phyloP scores from a whole-genome alignment of 2,113 vertebrate genomes.

The Neodontobutis hainanensis region DNA sequence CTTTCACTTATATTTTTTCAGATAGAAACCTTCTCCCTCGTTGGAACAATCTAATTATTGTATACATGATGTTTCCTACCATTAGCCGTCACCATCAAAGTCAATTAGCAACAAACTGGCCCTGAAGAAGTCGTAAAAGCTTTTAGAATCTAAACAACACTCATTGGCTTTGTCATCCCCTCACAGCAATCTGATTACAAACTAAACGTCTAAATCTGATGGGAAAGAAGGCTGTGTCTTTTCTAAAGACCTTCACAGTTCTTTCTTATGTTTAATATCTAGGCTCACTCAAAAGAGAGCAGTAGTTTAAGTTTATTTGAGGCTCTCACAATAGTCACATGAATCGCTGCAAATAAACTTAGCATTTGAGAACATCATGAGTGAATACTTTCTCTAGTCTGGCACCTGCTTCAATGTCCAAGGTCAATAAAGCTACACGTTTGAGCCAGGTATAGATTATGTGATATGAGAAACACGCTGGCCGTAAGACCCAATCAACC shows the following conservation, averaged over 20 bases:
- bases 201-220: conserved; percentile 20
- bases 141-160: conserved; percentile 21
- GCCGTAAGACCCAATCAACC: not conserved
- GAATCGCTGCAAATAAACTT: not conserved
- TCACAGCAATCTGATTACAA: conserved; percentile 3
- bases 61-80: conserved; percentile 19
- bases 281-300: not conserved
- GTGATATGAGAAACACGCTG: conserved; percentile 4
- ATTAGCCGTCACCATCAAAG: conserved; percentile 27
- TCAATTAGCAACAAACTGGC: conserved; percentile 9
- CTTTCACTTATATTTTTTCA: not conserved
- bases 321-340: not conserved
- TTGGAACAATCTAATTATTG: conserved; percentile 22
- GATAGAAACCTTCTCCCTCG: not conserved
- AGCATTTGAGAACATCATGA: not conserved
- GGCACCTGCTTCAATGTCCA: not conserved
- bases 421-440: conserved; percentile 7
- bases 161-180: conserved; percentile 29
- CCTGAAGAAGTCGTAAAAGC: conserved; percentile 11
- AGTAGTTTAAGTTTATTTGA: not conserved
- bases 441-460: conserved; percentile 29
- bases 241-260: conserved; percentile 10
- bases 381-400: not conserved
- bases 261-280: conserved; percentile 18
- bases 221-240: conserved; percentile 23